A percentile compares a stretch with the other conserved stretches of the same genome.
Evolutionary conservation across 2,888 invertebrate species (phyloP).

Genomic region (Schizotus pectinicornis): DNA sequence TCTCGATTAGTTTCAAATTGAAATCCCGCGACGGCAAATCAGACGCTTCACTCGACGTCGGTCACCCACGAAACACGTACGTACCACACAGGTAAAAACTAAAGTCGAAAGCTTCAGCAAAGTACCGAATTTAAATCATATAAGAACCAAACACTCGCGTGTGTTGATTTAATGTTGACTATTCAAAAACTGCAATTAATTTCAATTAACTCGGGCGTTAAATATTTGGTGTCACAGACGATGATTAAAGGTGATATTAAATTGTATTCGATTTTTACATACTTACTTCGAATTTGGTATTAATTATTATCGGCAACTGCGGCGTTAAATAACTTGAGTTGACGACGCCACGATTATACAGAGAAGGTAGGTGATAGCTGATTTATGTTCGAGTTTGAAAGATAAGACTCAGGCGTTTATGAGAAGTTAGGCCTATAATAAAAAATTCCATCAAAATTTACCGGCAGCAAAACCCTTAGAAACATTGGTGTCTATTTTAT

Average conservation of each 20-base stretch:
- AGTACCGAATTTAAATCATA: not conserved
- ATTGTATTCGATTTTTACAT: not conserved
- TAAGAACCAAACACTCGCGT: not conserved
- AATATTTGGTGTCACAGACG: too few relatives aligned
- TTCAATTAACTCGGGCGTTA: not conserved
- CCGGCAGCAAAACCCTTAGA: too few relatives aligned
- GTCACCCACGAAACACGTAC: slow-evolving; percentile 29
- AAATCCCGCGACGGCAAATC: slow-evolving; percentile 28
- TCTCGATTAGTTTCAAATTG: slow-evolving; percentile 25
- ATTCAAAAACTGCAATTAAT: not conserved
- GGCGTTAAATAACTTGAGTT: too few relatives aligned
- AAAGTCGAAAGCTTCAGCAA: slow-evolving; percentile 5
- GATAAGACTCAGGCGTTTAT: too few relatives aligned
- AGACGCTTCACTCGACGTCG: slow-evolving; percentile 29
- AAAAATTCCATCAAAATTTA: too few relatives aligned
- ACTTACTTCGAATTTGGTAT: too few relatives aligned
- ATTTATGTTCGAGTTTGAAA: too few relatives aligned
- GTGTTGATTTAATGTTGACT: not conserved
- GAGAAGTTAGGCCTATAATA: too few relatives aligned
- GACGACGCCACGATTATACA: too few relatives aligned
- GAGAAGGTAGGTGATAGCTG: too few relatives aligned
- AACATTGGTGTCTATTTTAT: too few relatives aligned
- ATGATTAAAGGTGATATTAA: not conserved
- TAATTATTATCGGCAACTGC: too few relatives aligned
- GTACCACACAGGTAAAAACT: slow-evolving; percentile 22